Conservation (phyloP, 2,113 vertebrate genomes). For the Salvelinus fontinalis region DNA sequence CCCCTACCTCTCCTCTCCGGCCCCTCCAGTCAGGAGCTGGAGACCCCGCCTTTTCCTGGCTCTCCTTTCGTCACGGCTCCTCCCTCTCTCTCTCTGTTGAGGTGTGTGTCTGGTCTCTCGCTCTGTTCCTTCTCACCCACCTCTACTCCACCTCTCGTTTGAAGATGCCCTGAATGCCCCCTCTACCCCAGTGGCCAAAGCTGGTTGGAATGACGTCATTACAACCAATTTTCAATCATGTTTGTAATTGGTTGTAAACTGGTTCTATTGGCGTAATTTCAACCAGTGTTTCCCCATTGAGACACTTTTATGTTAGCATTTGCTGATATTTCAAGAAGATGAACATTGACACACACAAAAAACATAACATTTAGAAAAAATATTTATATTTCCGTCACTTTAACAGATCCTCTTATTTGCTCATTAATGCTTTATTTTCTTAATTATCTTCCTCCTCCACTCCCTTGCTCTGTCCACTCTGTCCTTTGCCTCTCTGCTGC, state of each 20-base stretch:
- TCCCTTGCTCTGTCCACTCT: slow-evolving; percentile 5
- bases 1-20: slow-evolving; percentile 63
- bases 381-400: not conserved
- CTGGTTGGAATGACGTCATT: too few relatives aligned
- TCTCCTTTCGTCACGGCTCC: slow-evolving; percentile 73
- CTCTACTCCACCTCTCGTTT: too few relatives aligned
- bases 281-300: too few relatives aligned
- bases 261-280: too few relatives aligned
- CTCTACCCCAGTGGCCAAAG: too few relatives aligned
- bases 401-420: not conserved
- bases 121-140: slow-evolving; percentile 10
- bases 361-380: not conserved
- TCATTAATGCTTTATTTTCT: slow-evolving; percentile 31
- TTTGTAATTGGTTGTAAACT: too few relatives aligned
- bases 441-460: not conserved
- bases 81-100: slow-evolving; percentile 76
- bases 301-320: too few relatives aligned
- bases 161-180: too few relatives aligned
- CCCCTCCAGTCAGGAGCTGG: slow-evolving; percentile 63
- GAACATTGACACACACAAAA: not conserved
- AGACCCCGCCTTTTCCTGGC: slow-evolving; percentile 71
- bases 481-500: not conserved
- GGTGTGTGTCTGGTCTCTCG: slow-evolving; percentile 74
- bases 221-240: too few relatives aligned
- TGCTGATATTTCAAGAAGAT: not conserved